Base-by-base conservation (phyloP, 1,140 invertebrate genomes). In the Babylonia areolata region DNA sequence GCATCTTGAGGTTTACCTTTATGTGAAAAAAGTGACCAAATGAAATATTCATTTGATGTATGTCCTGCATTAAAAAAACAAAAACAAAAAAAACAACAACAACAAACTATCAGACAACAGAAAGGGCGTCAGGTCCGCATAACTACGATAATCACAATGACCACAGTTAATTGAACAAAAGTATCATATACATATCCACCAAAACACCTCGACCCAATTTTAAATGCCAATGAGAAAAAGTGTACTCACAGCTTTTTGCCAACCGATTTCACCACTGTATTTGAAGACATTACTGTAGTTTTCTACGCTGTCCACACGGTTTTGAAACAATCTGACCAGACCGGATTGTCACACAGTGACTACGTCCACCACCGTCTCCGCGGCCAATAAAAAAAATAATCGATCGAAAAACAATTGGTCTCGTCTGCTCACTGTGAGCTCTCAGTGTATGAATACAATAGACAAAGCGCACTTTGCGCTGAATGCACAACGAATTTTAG, bases 181-280 rank as follows among this genome's bases (percentile, higher is more conserved):
- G n/a, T n/a, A 51, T 46, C 42, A 46, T 46, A 46, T 46, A 46
- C 42, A 51, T 51, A 51, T 51, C 2, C 46, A 69, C 64, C 15
- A 31, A 69, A 28, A 28, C 15, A 20, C 64, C 15, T n/a, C n/a
- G n/a, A n/a, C n/a, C n/a, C n/a, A n/a, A n/a, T n/a, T n/a, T n/a
- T n/a, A n/a, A n/a, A n/a, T n/a, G n/a, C n/a, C n/a, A n/a, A n/a
- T n/a, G n/a, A n/a, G n/a, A 23, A 64, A 64, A 64, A 64, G 28
- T 23, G 23, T 64, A 84, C 82, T 84, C 37, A 84, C 89, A 90
- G 71, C 82, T 90, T 90, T 78, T 89, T 88, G 23, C 87, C 87
- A n/a, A 90, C 89, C 42, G 81, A 28, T 64, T 90, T 90, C 39
- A 89, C 86, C 54, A 90, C 88, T 39, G 75, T 87, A 40, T 87